Percentiles rank a stretch among this genome's conserved stretches.
Evolutionary conservation across 2,888 invertebrate genomes (phyloP).

Genomic region (Dexiosoma caninum): DNA sequence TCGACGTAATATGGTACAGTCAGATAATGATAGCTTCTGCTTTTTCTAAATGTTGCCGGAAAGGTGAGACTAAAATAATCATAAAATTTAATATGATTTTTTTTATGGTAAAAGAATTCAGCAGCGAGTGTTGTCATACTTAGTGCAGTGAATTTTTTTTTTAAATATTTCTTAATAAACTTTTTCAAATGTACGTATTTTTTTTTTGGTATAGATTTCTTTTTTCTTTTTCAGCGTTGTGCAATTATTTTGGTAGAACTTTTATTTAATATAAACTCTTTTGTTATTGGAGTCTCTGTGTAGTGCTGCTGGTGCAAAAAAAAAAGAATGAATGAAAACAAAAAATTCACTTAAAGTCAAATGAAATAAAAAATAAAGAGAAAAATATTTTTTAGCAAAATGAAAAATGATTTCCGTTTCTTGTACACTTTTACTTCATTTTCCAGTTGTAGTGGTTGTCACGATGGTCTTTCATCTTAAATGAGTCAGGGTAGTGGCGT

Average conservation of each 20-base stretch:
- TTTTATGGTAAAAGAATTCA: no score
- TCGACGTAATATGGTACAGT: no score
- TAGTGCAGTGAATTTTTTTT: not conserved
- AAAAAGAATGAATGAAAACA: no score
- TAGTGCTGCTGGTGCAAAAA: slow-evolving; percentile 7
- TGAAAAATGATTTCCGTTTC: slow-evolving; percentile 59
- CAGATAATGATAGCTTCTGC: no score
- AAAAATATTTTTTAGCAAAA: slow-evolving; percentile 51
- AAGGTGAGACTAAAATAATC: no score
- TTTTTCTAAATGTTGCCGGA: no score
- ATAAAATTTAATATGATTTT: no score
- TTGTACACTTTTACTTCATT: slow-evolving; percentile 24
- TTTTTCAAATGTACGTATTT: not conserved
- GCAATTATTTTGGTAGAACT: slow-evolving; percentile 13
- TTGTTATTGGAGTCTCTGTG: not conserved
- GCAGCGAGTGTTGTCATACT: no score
- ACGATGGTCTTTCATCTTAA: not conserved
- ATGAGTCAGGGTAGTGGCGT: not conserved
- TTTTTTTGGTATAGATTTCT: not conserved
- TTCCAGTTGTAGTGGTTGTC: slow-evolving; percentile 14
- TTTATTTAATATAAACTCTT: slow-evolving; percentile 29
- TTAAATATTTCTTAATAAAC: not conserved
- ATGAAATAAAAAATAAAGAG: slow-evolving; percentile 45
- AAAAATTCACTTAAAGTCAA: slow-evolving; percentile 53
- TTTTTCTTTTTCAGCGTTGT: slow-evolving; percentile 6